Percentiles rank a stretch among this genome's conserved stretches.
These are phyloP conservation scores for Hydropsyche tenuis DNA, from an alignment of 1,140 invertebrate species.

Conservation along the genomic window DNA sequence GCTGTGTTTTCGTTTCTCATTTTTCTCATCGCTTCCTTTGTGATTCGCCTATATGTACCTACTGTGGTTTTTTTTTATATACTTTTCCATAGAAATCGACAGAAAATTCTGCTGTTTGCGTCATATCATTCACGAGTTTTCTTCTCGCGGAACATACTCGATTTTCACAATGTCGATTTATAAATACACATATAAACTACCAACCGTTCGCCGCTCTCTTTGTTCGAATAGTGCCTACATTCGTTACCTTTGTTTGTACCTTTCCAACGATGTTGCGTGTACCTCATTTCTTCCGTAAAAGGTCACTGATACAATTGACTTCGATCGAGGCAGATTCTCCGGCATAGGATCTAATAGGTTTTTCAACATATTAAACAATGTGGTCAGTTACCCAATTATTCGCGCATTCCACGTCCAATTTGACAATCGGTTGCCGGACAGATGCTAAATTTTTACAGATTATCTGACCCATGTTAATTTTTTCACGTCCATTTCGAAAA, in stretches of 20 bases:
- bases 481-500: neutral
- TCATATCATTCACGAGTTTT: constrained; percentile 4
- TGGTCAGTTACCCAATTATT: constrained; percentile 2
- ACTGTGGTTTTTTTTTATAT: neutral
- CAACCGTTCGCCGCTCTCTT: constrained; percentile 17
- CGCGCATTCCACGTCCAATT: neutral
- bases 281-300: constrained; percentile 27
- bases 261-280: neutral
- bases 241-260: neutral
- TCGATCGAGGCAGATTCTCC: neutral
- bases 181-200: too few species aligned
- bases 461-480: constrained; percentile 1
- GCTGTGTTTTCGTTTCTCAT: neutral
- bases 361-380: too few species aligned
- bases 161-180: too few species aligned
- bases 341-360: constrained; percentile 12
- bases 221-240: neutral
- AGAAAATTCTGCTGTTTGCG: neutral
- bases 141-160: too few species aligned
- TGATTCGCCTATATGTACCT: neutral
- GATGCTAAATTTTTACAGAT: neutral
- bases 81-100: neutral
- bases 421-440: too few species aligned
- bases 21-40: constrained; percentile 12
- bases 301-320: constrained; percentile 36